phyloP scores from a whole-genome alignment of 2,888 invertebrate species.

The Galeruca laticollis region DNA sequence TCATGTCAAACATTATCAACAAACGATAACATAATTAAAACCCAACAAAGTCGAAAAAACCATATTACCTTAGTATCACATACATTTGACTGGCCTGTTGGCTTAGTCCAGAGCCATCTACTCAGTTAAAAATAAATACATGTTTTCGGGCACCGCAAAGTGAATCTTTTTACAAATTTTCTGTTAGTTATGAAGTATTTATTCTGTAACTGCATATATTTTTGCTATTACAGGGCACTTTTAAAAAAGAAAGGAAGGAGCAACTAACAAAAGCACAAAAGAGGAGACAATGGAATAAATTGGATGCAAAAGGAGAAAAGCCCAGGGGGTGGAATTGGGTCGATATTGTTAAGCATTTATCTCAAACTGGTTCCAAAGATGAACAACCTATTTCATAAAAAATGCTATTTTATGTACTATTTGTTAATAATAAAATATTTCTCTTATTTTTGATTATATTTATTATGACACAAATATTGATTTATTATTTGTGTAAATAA shows the following conservation, averaged over 20 bases:
- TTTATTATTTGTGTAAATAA: neutral
- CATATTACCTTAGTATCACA: too few relatives aligned
- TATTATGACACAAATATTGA: neutral
- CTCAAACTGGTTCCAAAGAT: slow-evolving; percentile 78
- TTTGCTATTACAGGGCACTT: slow-evolving; percentile 56
- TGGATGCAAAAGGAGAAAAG: slow-evolving; percentile 84
- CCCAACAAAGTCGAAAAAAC: too few relatives aligned
- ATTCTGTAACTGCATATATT: neutral
- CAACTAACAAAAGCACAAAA: slow-evolving; percentile 94
- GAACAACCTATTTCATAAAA: slow-evolving; percentile 55
- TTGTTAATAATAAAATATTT: neutral
- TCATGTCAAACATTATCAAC: too few relatives aligned
- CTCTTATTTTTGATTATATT: neutral
- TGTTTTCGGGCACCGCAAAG: too few relatives aligned
- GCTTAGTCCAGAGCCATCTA: too few relatives aligned
- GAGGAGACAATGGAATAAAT: slow-evolving; percentile 86
- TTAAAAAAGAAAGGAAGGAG: slow-evolving; percentile 80
- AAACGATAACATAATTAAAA: too few relatives aligned
- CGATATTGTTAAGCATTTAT: slow-evolving; percentile 95
- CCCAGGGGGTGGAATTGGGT: slow-evolving; percentile 96
- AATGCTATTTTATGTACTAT: slow-evolving; percentile 5
- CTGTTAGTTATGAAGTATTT: too few relatives aligned
- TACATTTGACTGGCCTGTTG: too few relatives aligned
- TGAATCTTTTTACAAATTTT: too few relatives aligned
- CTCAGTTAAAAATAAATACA: too few relatives aligned